phyloP scores from a whole-genome alignment of 1,140 invertebrate genomes.

The Medauroidea extradentata region DNA sequence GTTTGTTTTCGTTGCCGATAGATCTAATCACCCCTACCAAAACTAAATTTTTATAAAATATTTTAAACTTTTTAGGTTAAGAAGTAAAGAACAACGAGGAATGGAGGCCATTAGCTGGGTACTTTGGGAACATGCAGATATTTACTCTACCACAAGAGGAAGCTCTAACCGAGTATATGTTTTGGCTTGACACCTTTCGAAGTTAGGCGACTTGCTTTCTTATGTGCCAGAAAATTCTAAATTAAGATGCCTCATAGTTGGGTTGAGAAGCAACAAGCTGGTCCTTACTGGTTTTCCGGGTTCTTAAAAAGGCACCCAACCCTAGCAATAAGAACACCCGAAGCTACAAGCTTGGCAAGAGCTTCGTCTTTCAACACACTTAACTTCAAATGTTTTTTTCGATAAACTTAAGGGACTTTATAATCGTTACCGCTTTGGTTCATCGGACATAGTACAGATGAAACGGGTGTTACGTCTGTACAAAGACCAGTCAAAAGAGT shows the following conservation, averaged over 20 bases:
- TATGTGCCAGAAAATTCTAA: slow-evolving; percentile 11
- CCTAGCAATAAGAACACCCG: slow-evolving; percentile 37
- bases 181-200: slow-evolving; percentile 32
- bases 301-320: slow-evolving; percentile 41
- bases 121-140: not conserved
- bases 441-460: slow-evolving; percentile 36
- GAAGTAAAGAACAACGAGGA: too few species aligned
- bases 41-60: too few species aligned
- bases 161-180: slow-evolving; percentile 24
- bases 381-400: not conserved
- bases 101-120: too few species aligned
- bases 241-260: slow-evolving; percentile 15
- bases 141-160: slow-evolving; percentile 3
- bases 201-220: slow-evolving; percentile 16
- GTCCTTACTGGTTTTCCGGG: slow-evolving; percentile 38
- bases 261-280: slow-evolving; percentile 24
- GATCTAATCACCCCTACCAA: too few species aligned
- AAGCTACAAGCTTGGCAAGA: not conserved
- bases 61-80: too few species aligned
- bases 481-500: slow-evolving; percentile 34
- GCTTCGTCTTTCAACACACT: not conserved
- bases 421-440: not conserved
- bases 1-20: too few species aligned
- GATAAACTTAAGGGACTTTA: slow-evolving; percentile 1
- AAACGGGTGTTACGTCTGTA: slow-evolving; percentile 41